A percentile compares a stretch with the other conserved stretches of the same genome.
phyloP scores from a whole-genome alignment of 2,888 invertebrate genomes.

The Odontomyia ornata region DNA sequence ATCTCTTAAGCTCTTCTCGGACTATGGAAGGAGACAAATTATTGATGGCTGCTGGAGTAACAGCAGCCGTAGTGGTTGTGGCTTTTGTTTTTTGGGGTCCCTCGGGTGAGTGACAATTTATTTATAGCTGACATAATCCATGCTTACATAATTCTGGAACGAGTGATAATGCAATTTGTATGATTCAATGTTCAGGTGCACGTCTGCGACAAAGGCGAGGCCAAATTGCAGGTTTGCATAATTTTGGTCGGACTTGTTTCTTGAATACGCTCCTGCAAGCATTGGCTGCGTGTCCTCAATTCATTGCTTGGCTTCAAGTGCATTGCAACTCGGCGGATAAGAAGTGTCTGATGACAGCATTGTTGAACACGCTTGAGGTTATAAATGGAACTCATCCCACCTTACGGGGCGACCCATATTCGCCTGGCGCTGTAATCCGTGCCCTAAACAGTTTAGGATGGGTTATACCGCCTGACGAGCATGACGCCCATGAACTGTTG shows the following conservation, averaged over 20 bases:
- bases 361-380: slow-evolving; percentile 79
- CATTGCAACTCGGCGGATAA: slow-evolving; percentile 70
- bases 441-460: slow-evolving; percentile 79
- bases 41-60: slow-evolving; percentile 80
- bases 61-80: slow-evolving; percentile 81
- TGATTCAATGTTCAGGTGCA: slow-evolving; percentile 53
- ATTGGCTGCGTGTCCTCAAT: slow-evolving; percentile 84
- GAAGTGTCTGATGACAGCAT: slow-evolving; percentile 77
- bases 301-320: slow-evolving; percentile 82
- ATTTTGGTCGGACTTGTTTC: slow-evolving; percentile 93
- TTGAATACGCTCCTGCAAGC: slow-evolving; percentile 91
- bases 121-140: slow-evolving; percentile 23
- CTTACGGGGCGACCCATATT: slow-evolving; percentile 69
- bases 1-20: neutral
- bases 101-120: slow-evolving; percentile 58
- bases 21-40: slow-evolving; percentile 73
- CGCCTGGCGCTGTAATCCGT: slow-evolving; percentile 75
- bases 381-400: slow-evolving; percentile 77
- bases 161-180: neutral
- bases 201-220: slow-evolving; percentile 73
- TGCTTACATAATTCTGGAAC: slow-evolving; percentile 34
- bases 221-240: slow-evolving; percentile 84
- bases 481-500: slow-evolving; percentile 93
- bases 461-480: slow-evolving; percentile 89
- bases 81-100: slow-evolving; percentile 84